Evolutionary conservation across 2,113 vertebrate genomes (phyloP).

Genomic region (Probosciger aterrimus): DNA sequence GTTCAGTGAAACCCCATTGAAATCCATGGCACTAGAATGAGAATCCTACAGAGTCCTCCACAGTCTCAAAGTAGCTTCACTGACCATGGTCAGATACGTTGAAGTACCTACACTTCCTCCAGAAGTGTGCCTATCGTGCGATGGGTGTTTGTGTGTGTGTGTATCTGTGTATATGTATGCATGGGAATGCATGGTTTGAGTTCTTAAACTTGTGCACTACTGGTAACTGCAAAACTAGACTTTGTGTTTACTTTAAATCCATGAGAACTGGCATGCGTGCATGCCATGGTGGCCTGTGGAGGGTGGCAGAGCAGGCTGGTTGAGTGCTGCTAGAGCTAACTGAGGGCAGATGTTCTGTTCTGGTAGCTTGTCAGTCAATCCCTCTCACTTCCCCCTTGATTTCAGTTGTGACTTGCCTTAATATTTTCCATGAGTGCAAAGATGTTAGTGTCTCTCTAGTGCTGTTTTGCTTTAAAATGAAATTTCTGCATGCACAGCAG

Average conservation of each 20-base stretch:
- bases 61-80: slow-evolving; percentile 7
- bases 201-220: neutral
- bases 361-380: neutral
- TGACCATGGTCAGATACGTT: neutral
- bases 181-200: slow-evolving; percentile 50
- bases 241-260: neutral
- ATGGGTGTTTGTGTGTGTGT: neutral
- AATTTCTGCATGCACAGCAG: slow-evolving; percentile 80
- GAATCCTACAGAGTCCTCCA: neutral
- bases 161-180: neutral
- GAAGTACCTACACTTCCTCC: neutral
- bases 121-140: neutral
- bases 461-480: slow-evolving; percentile 61
- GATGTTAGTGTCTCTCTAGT: slow-evolving; percentile 53
- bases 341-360: neutral
- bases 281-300: neutral
- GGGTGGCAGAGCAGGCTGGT: neutral
- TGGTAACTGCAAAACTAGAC: neutral
- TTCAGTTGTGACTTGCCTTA: neutral
- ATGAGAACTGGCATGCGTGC: neutral
- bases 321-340: neutral
- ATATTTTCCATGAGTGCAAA: neutral
- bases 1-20: neutral
- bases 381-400: neutral
- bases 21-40: neutral